Percentiles rank a stretch among this genome's conserved stretches.
Evolutionary conservation across 2,797 vertebrate species (phyloP).

Genomic region (Zalophus californianus): DNA sequence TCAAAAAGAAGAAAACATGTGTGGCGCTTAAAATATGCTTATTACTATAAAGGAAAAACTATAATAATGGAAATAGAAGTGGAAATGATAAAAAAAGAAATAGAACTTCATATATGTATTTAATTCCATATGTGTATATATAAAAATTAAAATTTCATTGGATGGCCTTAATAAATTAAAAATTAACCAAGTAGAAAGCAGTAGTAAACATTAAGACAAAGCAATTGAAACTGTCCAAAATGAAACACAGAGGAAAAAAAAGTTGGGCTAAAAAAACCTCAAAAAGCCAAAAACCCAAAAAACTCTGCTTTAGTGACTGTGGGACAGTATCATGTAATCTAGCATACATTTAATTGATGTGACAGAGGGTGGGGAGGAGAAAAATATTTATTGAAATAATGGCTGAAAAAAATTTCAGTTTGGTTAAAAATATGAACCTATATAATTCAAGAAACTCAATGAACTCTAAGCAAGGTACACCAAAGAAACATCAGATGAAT

Average conservation of each 20-base stretch:
- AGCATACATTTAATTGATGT: background rate
- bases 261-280: background rate
- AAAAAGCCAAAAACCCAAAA: background rate
- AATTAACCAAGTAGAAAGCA: background rate
- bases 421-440: constrained; percentile 8
- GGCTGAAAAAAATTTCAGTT: background rate
- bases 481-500: constrained; percentile 28
- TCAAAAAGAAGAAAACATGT: background rate
- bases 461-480: background rate
- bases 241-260: constrained; percentile 30
- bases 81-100: background rate
- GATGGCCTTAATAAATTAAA: constrained; percentile 31
- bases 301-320: background rate
- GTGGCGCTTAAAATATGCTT: background rate
- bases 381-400: constrained; percentile 40
- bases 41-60: background rate
- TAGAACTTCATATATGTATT: background rate
- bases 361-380: background rate
- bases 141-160: background rate
- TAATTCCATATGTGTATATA: background rate
- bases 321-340: background rate
- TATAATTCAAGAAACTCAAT: background rate
- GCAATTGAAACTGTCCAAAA: background rate
- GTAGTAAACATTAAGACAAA: background rate
- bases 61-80: background rate